Base-by-base conservation (phyloP, 2,113 vertebrate species). In the Acrocephalus arundinaceus region DNA sequence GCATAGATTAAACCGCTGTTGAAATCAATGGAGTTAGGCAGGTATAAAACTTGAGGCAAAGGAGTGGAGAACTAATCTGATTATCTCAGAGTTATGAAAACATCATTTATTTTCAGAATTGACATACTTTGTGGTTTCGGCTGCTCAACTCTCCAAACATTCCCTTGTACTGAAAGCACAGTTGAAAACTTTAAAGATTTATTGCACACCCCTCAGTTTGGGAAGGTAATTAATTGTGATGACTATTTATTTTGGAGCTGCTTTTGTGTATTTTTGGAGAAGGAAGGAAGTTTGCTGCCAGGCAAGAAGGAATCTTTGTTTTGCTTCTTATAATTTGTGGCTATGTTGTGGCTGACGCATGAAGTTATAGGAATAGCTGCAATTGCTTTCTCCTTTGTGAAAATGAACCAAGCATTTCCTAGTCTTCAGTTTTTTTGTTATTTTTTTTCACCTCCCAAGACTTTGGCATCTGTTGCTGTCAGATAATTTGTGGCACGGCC, bases 401-500 rank as follows among this genome's bases (percentile, higher is more conserved):
- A 90, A 96, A 96, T 33, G 48, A 78, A 58, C 57, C 0, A 1
- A 81, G 58, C n/a, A 70, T 73, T 95, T 94, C 2, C 2, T 57
- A 84, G 48, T 46, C 20, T 35, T 54, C 48, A 74, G 13, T 3
- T 92, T 92, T 92, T 91, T 78, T 71, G 25, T 37, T 52, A 7
- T 85, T 79, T 86, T 80, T 86, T 89, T 78, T 24, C 6, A 0
- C 52, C 52, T 92, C 70, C 65, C 70, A 85, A 82, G 90, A 82
- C 82, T 93, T 96, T 41, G 76, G 90, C 94, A 83, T 96, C 88
- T 96, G 97, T 93, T 96, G 84, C 87, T 93, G 89, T 93, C 92
- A 96, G 97, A 95, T 96, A 94, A 94, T 96, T 96, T 96, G 88
- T 88, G 80, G 88, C 41, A 19, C 1, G 14, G 83, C 87, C 94